Evolutionary conservation across 2,113 vertebrate genomes (phyloP).

Genomic region (Pterocles orientalis): DNA sequence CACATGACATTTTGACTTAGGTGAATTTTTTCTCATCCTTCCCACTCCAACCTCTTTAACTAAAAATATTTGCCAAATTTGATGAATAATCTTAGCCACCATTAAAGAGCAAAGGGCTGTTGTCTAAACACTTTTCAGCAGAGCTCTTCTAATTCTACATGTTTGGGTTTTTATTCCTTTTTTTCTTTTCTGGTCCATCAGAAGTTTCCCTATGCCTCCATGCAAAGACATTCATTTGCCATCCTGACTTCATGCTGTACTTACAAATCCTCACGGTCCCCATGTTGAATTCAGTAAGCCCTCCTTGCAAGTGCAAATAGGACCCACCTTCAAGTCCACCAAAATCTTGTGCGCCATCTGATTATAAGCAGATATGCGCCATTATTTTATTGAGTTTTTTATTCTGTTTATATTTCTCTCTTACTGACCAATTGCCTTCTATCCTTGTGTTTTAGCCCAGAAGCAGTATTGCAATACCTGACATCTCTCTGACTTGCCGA

Average conservation of each 20-base stretch:
- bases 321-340: background rate
- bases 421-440: background rate
- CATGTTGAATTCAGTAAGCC: fast-evolving
- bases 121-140: background rate
- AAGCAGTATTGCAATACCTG: background rate
- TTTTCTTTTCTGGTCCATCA: background rate
- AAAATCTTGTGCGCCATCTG: background rate
- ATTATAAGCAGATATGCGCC: background rate
- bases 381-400: background rate
- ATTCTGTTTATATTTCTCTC: background rate
- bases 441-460: background rate
- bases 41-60: background rate
- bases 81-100: slow-evolving; percentile 56
- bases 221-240: background rate
- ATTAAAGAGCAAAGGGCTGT: slow-evolving; percentile 9
- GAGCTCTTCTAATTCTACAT: background rate
- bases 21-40: slow-evolving; percentile 14
- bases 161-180: background rate
- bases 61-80: slow-evolving; percentile 46
- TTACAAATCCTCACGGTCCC: background rate
- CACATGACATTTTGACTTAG: slow-evolving; percentile 56
- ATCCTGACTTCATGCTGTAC: background rate
- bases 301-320: background rate
- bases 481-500: background rate
- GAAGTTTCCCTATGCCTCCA: background rate